Base-by-base conservation (phyloP, 2,888 invertebrate genomes). In the Sarcophaga caerulescens region DNA sequence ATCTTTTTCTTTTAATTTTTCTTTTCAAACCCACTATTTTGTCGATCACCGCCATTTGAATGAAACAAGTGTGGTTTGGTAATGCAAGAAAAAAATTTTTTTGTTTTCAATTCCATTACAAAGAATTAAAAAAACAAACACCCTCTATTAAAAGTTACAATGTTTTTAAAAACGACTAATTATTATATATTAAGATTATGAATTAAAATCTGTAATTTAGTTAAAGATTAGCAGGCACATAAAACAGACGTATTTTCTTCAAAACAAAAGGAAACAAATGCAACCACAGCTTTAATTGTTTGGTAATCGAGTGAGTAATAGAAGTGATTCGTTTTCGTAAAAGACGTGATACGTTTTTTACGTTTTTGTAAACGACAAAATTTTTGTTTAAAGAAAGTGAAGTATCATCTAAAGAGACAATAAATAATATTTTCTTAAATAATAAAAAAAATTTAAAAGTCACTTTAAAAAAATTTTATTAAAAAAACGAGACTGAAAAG, bases 181-280 rank as follows among this genome's bases (percentile, higher is more conserved):
- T 52, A 4, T 84, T 84, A 86, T 86, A 86, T 75, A 86, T 84
- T 81, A 70, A 81, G 75, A 84, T 75, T 78, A 47, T 84, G 62
- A 59, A 70, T 62, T 11, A 84, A 81, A 52, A 78, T 71, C 60
- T 81, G 57, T 47, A 78, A 66, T 59, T 84, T 81, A 86, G 86
- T 86, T n/a, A 62, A 19, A 59, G 35, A 57, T 70, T 35, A 86
- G 78, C 45, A 60, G 45, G 14, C 84, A 81, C 52, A 66, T 75
- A 21, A 60, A 73, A 68, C 78, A 86, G 78, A 81, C 81, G 78
- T 44, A 10, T 65, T 52, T 60, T 8, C 17, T 52, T 17, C 17
- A 52, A 52, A 17, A 12, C 52, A 52, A 52, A 4, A 17, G 47
- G 12, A 14, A 47, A 14, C 0, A 35, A 35, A 35, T 35, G 35